Conservation (phyloP, 92 coral and sea anemone species). For the Porites divaricata region DNA sequence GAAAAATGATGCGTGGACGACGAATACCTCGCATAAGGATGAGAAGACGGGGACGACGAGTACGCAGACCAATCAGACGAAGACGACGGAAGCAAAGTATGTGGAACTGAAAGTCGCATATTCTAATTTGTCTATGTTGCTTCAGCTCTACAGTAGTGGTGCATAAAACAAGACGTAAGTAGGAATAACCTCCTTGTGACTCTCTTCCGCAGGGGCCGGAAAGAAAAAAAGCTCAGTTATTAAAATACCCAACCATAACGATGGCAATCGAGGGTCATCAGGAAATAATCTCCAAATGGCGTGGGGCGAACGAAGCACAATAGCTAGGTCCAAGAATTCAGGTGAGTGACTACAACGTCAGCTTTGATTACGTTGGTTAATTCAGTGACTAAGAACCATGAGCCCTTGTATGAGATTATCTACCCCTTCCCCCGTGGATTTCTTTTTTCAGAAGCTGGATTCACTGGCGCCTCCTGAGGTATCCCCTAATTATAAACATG, state of each 20-base stretch:
- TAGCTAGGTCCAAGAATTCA: background rate
- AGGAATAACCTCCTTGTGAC: background rate
- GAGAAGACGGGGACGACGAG: background rate
- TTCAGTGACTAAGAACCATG: background rate
- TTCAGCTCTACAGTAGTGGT: background rate
- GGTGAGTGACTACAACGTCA: background rate
- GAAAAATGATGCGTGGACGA: background rate
- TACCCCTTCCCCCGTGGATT: background rate
- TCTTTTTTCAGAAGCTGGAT: too few relatives aligned
- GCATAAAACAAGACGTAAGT: background rate
- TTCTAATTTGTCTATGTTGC: background rate
- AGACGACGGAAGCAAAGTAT: background rate
- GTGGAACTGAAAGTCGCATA: background rate
- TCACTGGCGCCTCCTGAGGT: too few relatives aligned
- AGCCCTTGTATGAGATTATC: background rate
- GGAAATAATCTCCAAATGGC: background rate
- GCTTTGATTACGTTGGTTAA: background rate
- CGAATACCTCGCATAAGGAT: background rate
- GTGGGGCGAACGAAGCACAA: constrained; percentile 19
- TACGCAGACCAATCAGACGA: background rate
- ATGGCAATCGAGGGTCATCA: background rate
- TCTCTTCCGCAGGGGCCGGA: background rate
- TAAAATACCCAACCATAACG: constrained; percentile 6
- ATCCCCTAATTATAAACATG: too few relatives aligned
- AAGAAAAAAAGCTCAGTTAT: constrained; percentile 20